Percentiles rank a stretch among this genome's conserved stretches.
phyloP scores from a whole-genome alignment of 2,888 invertebrate genomes.

The Ellobium chinense region DNA sequence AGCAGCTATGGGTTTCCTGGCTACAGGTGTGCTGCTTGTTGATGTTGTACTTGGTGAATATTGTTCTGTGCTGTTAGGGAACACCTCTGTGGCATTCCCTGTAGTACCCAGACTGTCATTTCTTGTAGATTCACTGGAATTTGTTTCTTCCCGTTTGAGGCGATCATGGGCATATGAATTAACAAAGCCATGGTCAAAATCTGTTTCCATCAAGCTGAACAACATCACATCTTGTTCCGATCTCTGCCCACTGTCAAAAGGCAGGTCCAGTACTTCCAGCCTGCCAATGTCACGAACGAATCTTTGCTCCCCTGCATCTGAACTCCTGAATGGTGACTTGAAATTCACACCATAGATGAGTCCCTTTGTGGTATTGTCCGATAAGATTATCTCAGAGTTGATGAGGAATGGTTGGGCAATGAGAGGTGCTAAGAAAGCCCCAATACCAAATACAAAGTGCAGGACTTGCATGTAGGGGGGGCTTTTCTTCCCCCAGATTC shows the following conservation, averaged over 20 bases:
- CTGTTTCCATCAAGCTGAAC: no score
- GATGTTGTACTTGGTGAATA: conserved; percentile 54
- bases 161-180: no score
- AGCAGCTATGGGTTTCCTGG: conserved; percentile 47
- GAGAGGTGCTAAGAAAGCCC: conserved; percentile 80
- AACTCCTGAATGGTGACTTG: not conserved
- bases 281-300: not conserved
- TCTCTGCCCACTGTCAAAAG: no score
- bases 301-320: not conserved
- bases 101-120: not conserved
- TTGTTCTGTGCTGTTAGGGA: not conserved
- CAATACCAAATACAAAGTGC: conserved; percentile 80
- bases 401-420: conserved; percentile 78
- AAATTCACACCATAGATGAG: conserved; percentile 30
- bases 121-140: not conserved
- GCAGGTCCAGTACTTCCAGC: no score
- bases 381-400: not conserved
- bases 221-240: no score
- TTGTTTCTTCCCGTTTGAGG: not conserved
- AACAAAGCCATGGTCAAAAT: no score
- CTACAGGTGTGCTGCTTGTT: conserved; percentile 60
- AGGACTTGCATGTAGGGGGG: conserved; percentile 80
- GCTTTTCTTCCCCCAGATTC: conserved; percentile 76
- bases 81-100: conserved; percentile 1
- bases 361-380: conserved; percentile 7